Conservation (phyloP, 2,797 vertebrate genomes). For the Catostomus latipinnis region DNA sequence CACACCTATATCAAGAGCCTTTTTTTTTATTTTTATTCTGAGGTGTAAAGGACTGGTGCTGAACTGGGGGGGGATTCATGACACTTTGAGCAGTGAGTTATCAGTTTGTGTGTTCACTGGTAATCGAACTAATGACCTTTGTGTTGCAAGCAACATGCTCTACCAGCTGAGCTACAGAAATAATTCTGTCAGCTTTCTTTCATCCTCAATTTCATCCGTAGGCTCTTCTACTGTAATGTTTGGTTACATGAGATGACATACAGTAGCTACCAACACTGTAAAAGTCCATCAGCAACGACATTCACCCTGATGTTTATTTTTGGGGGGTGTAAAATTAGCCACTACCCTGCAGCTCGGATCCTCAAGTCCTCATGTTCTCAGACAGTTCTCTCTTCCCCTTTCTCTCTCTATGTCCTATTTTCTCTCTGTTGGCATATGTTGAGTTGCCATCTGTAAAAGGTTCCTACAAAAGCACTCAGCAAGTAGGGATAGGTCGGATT, state of each 20-base stretch:
- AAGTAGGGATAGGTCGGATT: no score
- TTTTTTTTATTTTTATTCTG: no score
- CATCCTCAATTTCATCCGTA: not conserved
- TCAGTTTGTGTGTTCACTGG: no score
- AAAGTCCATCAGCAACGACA: slow-evolving; percentile 46
- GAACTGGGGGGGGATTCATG: no score
- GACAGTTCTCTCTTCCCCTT: no score
- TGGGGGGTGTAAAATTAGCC: slow-evolving; percentile 46
- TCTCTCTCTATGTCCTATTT: not conserved
- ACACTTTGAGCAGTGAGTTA: no score
- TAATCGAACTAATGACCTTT: no score
- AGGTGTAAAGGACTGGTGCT: no score
- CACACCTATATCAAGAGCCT: no score
- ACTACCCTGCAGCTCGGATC: slow-evolving; percentile 17
- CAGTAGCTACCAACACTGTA: slow-evolving; percentile 56
- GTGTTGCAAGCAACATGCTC: no score
- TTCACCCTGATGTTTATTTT: slow-evolving; percentile 53
- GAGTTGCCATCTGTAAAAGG: not conserved
- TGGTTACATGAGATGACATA: slow-evolving; percentile 42
- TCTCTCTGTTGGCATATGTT: not conserved
- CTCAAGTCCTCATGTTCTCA: slow-evolving; percentile 16
- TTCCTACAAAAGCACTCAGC: not conserved
- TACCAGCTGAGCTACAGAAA: no score
- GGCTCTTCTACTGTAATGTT: not conserved
- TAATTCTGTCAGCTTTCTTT: no score